Evolutionary conservation across 2,113 vertebrate genomes (phyloP).

Genomic region (Nothocercus julius): DNA sequence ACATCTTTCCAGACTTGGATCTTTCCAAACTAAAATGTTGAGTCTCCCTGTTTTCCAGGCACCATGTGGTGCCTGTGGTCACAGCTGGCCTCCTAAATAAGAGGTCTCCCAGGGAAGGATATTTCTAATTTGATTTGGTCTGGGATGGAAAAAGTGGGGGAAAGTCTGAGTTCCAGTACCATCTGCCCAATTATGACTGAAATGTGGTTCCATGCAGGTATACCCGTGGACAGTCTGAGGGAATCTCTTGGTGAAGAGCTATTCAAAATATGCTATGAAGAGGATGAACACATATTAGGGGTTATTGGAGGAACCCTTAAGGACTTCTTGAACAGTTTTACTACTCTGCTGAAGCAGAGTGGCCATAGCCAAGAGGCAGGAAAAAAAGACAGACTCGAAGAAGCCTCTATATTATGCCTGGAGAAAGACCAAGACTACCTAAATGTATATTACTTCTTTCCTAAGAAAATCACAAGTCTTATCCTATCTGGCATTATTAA

Average conservation of each 20-base stretch:
- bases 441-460: slow-evolving; percentile 95
- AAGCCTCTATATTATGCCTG: slow-evolving; percentile 93
- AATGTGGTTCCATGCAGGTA: slow-evolving; percentile 75
- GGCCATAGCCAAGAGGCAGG: slow-evolving; percentile 76
- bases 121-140: background rate
- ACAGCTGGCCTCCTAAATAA: background rate
- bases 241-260: slow-evolving; percentile 90
- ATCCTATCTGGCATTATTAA: slow-evolving; percentile 93
- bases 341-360: slow-evolving; percentile 93
- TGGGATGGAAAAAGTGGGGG: background rate
- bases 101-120: background rate
- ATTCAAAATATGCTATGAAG: slow-evolving; percentile 94
- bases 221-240: slow-evolving; percentile 82
- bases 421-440: slow-evolving; percentile 92
- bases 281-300: slow-evolving; percentile 91
- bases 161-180: background rate
- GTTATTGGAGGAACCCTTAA: slow-evolving; percentile 95
- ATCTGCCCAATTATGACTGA: background rate
- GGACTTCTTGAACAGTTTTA: slow-evolving; percentile 98
- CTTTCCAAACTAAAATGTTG: background rate
- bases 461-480: slow-evolving; percentile 86
- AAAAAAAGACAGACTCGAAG: slow-evolving; percentile 80
- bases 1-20: background rate
- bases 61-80: background rate
- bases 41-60: background rate